Percentiles rank a stretch among this genome's conserved stretches.
Conservation (phyloP, 2,113 vertebrate species). For the Panthera tigris region DNA sequence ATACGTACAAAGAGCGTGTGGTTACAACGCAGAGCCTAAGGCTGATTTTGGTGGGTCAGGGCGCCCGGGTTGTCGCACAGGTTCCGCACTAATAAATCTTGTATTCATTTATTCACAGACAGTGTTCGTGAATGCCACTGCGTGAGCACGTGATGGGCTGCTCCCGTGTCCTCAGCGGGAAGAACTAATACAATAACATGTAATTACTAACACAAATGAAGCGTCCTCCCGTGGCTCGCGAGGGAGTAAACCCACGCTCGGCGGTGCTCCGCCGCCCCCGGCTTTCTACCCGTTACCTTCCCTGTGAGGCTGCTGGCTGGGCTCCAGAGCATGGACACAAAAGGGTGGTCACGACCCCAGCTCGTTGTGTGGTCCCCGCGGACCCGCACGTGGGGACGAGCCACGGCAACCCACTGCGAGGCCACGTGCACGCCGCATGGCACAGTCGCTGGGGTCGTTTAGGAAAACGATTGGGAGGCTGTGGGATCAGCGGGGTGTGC, state of each 20-base stretch:
- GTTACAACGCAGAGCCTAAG: too few relatives aligned
- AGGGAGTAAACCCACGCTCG: too few relatives aligned
- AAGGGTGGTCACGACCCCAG: background rate
- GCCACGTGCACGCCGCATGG: too few relatives aligned
- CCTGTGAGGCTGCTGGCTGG: background rate
- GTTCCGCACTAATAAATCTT: background rate
- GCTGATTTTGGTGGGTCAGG: background rate
- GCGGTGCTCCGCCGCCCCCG: accelerated
- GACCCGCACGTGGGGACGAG: background rate
- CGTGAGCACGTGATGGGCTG: background rate
- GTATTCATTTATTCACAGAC: background rate
- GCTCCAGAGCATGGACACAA: background rate
- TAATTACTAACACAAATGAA: background rate
- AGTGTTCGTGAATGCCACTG: background rate
- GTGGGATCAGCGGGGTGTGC: accelerated
- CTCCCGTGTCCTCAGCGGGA: background rate
- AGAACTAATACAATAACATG: background rate
- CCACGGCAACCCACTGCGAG: too few relatives aligned
- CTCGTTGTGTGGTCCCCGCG: accelerated
- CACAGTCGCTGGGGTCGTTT: too few relatives aligned
- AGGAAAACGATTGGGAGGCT: too few relatives aligned
- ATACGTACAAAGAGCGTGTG: accelerated
- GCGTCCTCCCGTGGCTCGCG: accelerated
- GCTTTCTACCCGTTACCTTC: too few relatives aligned
- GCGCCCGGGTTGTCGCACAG: accelerated